Evolutionary conservation across 2,113 vertebrate genomes (phyloP).

Genomic region (Campylorhamphus procurvoides): DNA sequence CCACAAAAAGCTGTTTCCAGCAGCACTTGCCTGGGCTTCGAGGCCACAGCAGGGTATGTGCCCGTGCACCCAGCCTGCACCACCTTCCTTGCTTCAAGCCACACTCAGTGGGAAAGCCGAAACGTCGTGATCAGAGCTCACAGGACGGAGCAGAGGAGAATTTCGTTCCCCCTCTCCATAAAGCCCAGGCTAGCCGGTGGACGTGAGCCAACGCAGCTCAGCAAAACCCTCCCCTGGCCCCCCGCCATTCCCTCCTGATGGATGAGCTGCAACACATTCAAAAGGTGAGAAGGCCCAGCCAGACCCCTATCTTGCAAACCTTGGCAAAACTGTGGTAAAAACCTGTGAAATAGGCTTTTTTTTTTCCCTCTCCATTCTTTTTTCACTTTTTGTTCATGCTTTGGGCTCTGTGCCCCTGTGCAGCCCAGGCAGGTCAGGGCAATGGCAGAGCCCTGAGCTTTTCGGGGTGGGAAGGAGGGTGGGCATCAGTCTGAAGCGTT

Average conservation of each 20-base stretch:
- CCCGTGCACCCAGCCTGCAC: neutral
- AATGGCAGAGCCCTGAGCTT: neutral
- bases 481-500: neutral
- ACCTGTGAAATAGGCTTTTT: neutral
- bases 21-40: neutral
- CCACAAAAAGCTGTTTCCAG: neutral
- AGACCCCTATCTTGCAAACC: neutral
- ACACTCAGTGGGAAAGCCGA: neutral
- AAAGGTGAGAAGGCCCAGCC: slow-evolving; percentile 38
- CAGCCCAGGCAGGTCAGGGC: rapidly evolving
- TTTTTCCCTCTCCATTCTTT: neutral
- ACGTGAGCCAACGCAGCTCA: neutral
- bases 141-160: neutral
- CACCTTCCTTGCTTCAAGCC: neutral
- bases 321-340: neutral
- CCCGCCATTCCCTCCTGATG: neutral
- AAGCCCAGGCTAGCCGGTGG: rapidly evolving
- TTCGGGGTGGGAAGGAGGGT: neutral
- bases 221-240: neutral
- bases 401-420: neutral
- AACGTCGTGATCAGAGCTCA: neutral
- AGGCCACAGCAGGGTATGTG: neutral
- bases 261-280: slow-evolving; percentile 20
- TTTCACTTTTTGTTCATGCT: neutral
- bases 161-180: neutral